Evolutionary conservation across 2,888 invertebrate species (phyloP), one percentile per base, ranked within the genome.

Genomic region (Diaperis boleti): DNA sequence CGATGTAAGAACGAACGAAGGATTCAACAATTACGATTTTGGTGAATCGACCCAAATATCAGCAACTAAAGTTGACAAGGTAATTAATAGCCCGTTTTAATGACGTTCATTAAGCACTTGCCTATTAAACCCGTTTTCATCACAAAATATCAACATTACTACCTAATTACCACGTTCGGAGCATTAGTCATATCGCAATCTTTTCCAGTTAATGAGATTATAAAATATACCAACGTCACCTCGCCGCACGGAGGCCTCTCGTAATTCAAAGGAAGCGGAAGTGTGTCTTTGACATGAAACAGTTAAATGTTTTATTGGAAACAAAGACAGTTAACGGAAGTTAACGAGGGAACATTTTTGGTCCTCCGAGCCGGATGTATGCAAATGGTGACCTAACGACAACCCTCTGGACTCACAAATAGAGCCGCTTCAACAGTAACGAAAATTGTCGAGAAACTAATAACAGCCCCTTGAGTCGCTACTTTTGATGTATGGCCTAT

Each of bases 21-120:
- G 29, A 22, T 42, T 31, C 26, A 37, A 37, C 47, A 26, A 57
- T 49, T 41, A 49, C 41, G 18, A 41, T 47, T 47, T 49, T 18
- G 39, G 33, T 20, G 49, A 50, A 49, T 42, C 14, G 29, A 55
- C 45, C 45, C 37, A 57, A 57, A 57, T 57, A 47, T 57, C 37
- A 54, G 17, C 39, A 31, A 37, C 10, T 45, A 61, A 61, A 61
- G 55, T 61, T 55, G 61, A 61, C 61, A 55, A 61, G 54, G 55
- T 61, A 61, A 61, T 61, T 61, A 61, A 54, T 61, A 55, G 55
- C 18, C 44, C 39, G 42, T 41, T 60, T 60, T 60, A 60, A 60
- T 52, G 52, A 52, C 52, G 52, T 60, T 52, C 52, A 52, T 60
- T 60, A 59, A 59, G 50, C 31, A 59, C 50, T 37, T 18, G 47